Base-by-base conservation (phyloP, 2,888 invertebrate genomes). In the Brachynemurus nebulosus region DNA sequence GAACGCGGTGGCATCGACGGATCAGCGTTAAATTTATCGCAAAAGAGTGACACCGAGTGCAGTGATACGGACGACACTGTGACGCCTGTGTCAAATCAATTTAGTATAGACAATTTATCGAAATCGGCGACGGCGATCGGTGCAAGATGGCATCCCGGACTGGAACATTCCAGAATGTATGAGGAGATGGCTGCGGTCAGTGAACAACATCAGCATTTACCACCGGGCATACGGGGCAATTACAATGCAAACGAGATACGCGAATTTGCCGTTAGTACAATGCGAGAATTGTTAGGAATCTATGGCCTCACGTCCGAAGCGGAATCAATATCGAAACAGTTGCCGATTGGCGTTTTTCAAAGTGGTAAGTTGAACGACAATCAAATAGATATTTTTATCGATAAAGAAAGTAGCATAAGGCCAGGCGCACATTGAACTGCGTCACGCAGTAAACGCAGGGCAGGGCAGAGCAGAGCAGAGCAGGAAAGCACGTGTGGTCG, bases 231-330 rank as follows among this genome's bases (percentile, higher is more conserved):
- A 59, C 63, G 23, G 62, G 65, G 30, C 66, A 64, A 49, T 45
- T 45, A 20, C 70, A 73, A 18, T 25, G 34, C 37, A 5, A 72
- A 71, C 51, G 78, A 77, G 52, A 70, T 85, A 63, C 72, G 80
- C 55, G 83, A 83, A 57, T 84, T 80, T 59, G 83, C 83, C 3
- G 79, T 83, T 68, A 80, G 77, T 53, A 84, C 84, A 8, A 82
- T 85, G 80, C 76, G 81, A 53, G 83, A 85, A 58, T 63, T 85
- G 40, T 65, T 85, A 45, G 80, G 80, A 20, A 81, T 85, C 54
- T 84, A 84, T 59, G 84, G 84, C 17, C 66, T 84, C 52, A 79
- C 78, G 44, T 76, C 76, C 14, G 83, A 81, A 59, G 75, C 78
- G 34, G 80, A 80, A 57, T 74, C 74, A 55, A 75, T 81, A 50